These are phyloP conservation scores for Drosophila triauraria DNA, from an alignment of 1,140 invertebrate species.

Conservation along the genomic window DNA sequence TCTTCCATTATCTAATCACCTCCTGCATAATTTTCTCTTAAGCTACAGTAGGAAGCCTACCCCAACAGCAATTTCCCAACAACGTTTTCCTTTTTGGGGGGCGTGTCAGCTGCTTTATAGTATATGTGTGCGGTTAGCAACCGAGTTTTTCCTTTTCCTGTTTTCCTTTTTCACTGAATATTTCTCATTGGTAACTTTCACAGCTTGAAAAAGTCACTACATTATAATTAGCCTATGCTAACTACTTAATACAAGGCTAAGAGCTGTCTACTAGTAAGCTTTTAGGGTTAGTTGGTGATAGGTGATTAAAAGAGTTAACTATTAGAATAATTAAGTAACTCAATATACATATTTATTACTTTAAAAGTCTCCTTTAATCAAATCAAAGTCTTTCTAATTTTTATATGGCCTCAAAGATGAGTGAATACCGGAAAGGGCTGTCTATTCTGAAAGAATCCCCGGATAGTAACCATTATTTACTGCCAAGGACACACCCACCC, in stretches of 20 bases:
- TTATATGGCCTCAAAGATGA: conserved; percentile 1
- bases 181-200: no score
- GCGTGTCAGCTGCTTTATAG: conserved; percentile 12
- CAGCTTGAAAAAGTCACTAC: no score
- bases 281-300: no score
- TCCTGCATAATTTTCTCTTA: conserved; percentile 57
- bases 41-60: conserved; percentile 85
- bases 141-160: conserved; percentile 18
- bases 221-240: no score
- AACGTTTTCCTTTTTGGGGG: conserved; percentile 30
- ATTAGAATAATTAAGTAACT: neutral
- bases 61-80: conserved; percentile 61
- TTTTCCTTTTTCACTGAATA: neutral
- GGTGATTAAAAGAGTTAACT: neutral
- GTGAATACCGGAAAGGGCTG: conserved; percentile 27
- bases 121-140: conserved; percentile 32
- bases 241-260: no score
- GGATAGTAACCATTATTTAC: conserved; percentile 56
- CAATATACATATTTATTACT: neutral
- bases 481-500: conserved; percentile 64
- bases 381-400: neutral
- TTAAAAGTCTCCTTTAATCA: neutral
- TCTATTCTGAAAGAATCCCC: conserved; percentile 51
- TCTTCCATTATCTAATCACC: conserved; percentile 69
- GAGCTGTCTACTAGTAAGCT: no score